Base-by-base conservation (phyloP, 2,888 invertebrate genomes). In the Chaetoderma sp. region DNA sequence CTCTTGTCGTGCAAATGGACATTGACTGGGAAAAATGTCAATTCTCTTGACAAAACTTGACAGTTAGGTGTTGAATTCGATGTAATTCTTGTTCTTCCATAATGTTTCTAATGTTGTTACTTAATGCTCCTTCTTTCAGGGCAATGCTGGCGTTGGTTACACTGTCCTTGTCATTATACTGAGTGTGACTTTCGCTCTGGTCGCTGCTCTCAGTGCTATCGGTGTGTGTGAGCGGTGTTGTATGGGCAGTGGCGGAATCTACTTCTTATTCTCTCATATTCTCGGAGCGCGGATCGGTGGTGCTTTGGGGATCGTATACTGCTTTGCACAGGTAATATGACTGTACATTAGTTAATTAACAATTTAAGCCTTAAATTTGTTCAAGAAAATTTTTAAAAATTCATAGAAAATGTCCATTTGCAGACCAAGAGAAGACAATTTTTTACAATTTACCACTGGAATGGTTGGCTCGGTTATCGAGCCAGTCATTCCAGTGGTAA, bases 181-280 rank as follows among this genome's bases (percentile, higher is more conserved):
- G 59, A 87, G 90, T 89, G 96, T 96, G 55, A 91, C 93, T 76
- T 93, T 96, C 72, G 96, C 95, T 32, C 87, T 97, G 78, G 93
- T 97, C 77, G 94, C 96, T 63, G 96, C 97, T 23, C 89, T 98
- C 59, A 96, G 97, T 75, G 96, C 96, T 25, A 95, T 98, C 66
- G 98, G 97, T 50, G 97, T 98, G 77, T 96, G 96, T 89, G 97
- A 97, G 87, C 88, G 96, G 84, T 96, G 96, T 88, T 90, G 94
- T 68, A 93, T 97, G 81, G 95, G 96, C 88, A 95, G 95, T 88
- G 98, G 98, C n/a, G 98, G 98, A 55, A 96, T 98, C 28, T 98
- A 98, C 87, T 97, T 97, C 87, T 90, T 98, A 65, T 88, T 98
- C 39, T 94, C 96, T 0, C 96, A 98, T 82, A 96, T 97, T 3